Percentiles rank a stretch among this genome's conserved stretches.
Conservation (phyloP, 2,113 vertebrate species). For the Chaetodon trifascialis region DNA sequence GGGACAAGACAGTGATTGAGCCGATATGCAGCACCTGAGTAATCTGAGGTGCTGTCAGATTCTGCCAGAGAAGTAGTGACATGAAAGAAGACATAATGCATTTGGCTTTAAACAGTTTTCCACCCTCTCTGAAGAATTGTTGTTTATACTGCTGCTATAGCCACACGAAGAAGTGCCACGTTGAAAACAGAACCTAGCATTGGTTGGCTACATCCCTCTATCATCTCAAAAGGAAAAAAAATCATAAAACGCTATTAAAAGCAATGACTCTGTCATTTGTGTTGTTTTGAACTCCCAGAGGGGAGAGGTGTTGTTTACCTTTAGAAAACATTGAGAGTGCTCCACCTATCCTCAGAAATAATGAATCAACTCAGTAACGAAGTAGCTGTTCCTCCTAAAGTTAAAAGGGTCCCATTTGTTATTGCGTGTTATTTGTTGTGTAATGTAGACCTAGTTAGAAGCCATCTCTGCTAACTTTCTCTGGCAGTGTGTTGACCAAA, state of each 20-base stretch:
- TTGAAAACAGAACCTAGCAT: background rate
- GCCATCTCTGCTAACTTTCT: background rate
- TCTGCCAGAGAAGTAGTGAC: background rate
- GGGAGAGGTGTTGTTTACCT: background rate
- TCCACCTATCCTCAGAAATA: background rate
- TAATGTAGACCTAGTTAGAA: background rate
- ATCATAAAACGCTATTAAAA: background rate
- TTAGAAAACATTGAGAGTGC: slow-evolving; percentile 1
- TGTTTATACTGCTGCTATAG: slow-evolving; percentile 5
- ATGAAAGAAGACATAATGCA: background rate
- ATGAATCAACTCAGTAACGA: background rate
- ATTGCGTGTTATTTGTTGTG: background rate
- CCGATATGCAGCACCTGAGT: background rate
- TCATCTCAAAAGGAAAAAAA: background rate
- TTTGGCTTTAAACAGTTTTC: background rate
- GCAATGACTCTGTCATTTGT: background rate
- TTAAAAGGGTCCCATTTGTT: background rate
- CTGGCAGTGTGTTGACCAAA: background rate
- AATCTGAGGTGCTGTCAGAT: background rate
- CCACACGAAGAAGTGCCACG: background rate
- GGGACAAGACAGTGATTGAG: background rate
- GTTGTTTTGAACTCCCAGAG: background rate
- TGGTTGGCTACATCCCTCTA: background rate
- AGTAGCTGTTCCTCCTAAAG: background rate
- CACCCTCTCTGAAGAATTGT: background rate